Evolutionary conservation across 2,888 invertebrate species (phyloP), one percentile per base, ranked within the genome.

Genomic region (Leptarthrus brevirostris): DNA sequence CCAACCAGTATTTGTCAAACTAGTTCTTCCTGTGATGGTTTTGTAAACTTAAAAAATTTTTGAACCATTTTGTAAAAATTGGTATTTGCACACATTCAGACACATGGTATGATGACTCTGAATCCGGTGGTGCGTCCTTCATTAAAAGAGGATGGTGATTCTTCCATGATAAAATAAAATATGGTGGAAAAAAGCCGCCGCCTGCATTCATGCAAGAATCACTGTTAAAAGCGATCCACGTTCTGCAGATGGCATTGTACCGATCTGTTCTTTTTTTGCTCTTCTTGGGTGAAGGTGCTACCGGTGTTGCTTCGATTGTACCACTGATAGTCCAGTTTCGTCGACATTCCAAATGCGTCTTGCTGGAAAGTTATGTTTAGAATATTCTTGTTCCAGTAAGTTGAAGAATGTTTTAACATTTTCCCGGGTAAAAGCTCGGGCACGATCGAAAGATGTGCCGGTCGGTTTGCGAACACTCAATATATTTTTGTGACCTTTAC

Each of bases 1-100:
- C 80, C 79, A 75, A 80, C 79, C 44, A 79, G 73, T 16, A 81
- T 77, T 49, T 80, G 73, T 40, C 80, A 70, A 58, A 79, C 74
- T 52, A 77, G 76, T 64, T 77, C 72, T 20, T 78, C 76, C 58
- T 72, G 49, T 64, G 77, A 74, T 4, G 79, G 78, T 70, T 80
- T 80, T 16, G 79, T 73, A 18, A 66, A 0, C 74, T 40, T 44
- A 79, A 73, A 56, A 81, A 81, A 76, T 83, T 80, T 26, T 78
- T 58, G 44, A 83, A 77, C 81, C 81, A 83, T 36, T 80, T 66
- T 2, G 80, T 77, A 76, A 82, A 83, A 1, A 81, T 71, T 18
- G 80, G 71, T 20, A 76, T 61, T 74, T 82, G 81, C 10, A 83
- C 79, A 81, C 82, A 83, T 18, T 81, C 80, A 44, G 80, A 81